A percentile compares a stretch with the other conserved stretches of the same genome.
Evolutionary conservation across 2,113 vertebrate genomes (phyloP).

Genomic region (Vulpes lagopus): DNA sequence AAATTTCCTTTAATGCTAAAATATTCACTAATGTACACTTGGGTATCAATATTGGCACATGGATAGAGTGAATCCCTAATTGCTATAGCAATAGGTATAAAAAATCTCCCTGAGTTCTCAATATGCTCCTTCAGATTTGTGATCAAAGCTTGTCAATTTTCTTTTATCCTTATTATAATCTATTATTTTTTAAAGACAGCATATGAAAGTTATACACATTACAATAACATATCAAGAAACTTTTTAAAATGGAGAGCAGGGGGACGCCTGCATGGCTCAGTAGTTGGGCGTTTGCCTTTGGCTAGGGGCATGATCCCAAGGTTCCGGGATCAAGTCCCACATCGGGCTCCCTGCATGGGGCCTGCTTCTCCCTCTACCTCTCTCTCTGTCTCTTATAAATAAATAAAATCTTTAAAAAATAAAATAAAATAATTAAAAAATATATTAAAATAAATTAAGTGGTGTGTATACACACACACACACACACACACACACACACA

Average conservation of each 20-base stretch:
- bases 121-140: background rate
- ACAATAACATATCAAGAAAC: background rate
- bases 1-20: conserved; percentile 42
- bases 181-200: conserved; percentile 10
- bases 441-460: no score
- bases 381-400: no score
- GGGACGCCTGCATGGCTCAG: no score
- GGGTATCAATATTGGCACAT: background rate
- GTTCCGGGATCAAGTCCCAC: no score
- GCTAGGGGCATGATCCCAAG: no score
- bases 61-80: background rate
- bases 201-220: background rate
- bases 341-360: no score
- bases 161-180: background rate
- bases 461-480: no score
- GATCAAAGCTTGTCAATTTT: conserved; percentile 36
- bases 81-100: background rate
- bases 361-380: no score
- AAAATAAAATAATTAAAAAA: no score
- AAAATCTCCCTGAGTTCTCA: background rate
- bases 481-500: no score
- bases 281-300: no score
- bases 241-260: background rate
- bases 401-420: no score
- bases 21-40: background rate